These are phyloP conservation scores for Physella acuta DNA, from an alignment of 1,140 invertebrate genomes.

Conservation along the genomic window DNA sequence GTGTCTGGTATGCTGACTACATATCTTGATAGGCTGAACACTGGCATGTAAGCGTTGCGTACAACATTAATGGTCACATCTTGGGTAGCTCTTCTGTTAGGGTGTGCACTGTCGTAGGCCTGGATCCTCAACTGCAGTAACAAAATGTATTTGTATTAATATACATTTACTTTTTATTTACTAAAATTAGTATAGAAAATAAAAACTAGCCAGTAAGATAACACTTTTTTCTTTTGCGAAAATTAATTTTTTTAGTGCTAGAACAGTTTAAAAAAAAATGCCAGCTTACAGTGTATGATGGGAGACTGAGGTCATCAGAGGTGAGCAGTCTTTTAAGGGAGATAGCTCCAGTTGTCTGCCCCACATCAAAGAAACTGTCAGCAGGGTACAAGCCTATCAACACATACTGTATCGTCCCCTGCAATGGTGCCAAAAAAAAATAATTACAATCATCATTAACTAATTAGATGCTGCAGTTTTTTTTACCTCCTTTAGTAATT, in stretches of 20 bases:
- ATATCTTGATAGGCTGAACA: background rate
- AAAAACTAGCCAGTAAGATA: too few relatives aligned
- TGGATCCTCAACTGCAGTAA: conserved; percentile 2
- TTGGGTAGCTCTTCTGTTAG: background rate
- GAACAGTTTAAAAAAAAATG: background rate
- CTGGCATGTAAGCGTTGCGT: conserved; percentile 7
- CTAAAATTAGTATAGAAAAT: too few relatives aligned
- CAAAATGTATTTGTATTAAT: background rate
- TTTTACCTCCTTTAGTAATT: too few relatives aligned
- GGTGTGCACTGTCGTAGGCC: conserved; percentile 9
- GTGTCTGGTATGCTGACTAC: conserved; percentile 1
- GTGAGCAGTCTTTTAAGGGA: background rate
- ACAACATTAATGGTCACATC: background rate
- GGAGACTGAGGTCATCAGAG: background rate
- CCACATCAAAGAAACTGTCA: background rate
- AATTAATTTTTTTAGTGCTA: too few relatives aligned
- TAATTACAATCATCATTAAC: background rate
- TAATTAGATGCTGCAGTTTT: too few relatives aligned
- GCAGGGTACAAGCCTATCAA: background rate
- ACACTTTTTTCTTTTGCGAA: too few relatives aligned
- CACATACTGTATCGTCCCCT: conserved; percentile 2
- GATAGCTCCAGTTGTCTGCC: background rate
- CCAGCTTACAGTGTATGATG: conserved; percentile 14
- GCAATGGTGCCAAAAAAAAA: background rate
- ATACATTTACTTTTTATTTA: background rate